Base-by-base conservation (phyloP, 2,888 invertebrate species). In the Acanthosepion pharaonis region DNA sequence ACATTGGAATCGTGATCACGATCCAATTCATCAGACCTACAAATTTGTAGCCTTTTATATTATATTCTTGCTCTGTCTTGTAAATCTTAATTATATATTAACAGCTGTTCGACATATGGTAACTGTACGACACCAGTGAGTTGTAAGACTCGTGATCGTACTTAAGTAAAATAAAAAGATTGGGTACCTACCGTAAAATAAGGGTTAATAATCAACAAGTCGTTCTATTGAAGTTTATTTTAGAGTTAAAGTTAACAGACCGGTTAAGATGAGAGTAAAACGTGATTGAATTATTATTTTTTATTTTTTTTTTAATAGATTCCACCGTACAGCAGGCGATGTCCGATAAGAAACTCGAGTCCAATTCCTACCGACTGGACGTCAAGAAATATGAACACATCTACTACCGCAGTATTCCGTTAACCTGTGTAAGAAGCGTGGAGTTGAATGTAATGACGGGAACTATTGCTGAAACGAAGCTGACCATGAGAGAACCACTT, bases 371-470 rank as follows among this genome's bases (percentile, higher is more conserved):
- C n/a, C 78, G 78, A 18, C 53, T 97, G 94, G 95, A 96, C 42
- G 96, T 96, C 33, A 96, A 96, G 93, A 96, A 96, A 94, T 95
- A 95, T 33, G 96, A 96, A 95, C 96, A 96, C 94, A 95, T 96
- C n/a, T 96, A 95, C 94, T 96, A 96, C 96, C 96, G 96, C 95
- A 96, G 96, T 95, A 95, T 97, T 94, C 97, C 97, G 11, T 95
- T 97, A 53, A 95, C 96, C 94, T 96, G 96, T 95, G 96, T 97
- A 95, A 96, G 96, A 94, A 96, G 96, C 94, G 96, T 96, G 11
- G 97, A 97, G 94, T 95, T 97, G 59, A 96, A 96, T 91, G 96
- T 96, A 8, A 95, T 95, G 33, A 96, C 96, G 0, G 97, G 97
- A 20, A 96, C 96, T 15, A 95, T 96, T 33, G 96, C 96, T 18